Base-by-base conservation (phyloP, 2,888 invertebrate species). In the Dioctria linearis region DNA sequence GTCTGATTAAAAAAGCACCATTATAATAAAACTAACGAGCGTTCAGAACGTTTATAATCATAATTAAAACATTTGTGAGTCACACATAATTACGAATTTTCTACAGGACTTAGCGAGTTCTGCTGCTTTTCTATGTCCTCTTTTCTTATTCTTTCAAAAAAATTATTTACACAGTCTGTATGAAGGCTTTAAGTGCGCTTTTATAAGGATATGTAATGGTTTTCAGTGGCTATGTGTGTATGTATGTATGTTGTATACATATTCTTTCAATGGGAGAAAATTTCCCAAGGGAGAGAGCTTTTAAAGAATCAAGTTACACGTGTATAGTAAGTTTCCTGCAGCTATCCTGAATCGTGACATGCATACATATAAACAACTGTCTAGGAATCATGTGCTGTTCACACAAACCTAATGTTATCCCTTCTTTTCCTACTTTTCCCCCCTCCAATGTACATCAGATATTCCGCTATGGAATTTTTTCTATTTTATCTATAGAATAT, bases 241-340 rank as follows among this genome's bases (percentile, higher is more conserved):
- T 2, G 2, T 5, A 8, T 46, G n/a, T n/a, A 8, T 4, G 46
- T 8, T 46, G 49, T 46, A 46, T 46, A 9, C 25, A 25, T 25
- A 25, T 25, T 25, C 25, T 25, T 25, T 25, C 25, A 25, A 25
- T 25, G 25, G 25, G 25, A 2, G 25, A 2, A 25, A 54, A 54
- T 54, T 54, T 54, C 54, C 54, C 54, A 54, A 54, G 54, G 54
- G 54, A 54, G 54, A 54, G n/a, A 54, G 54, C 54, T 54, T 54
- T 54, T 54, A 54, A 54, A 54, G 54, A 54, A 54, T 54, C 54
- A 11, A 11, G 54, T 54, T 54, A 54, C 54, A 11, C 54, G 54
- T 54, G 54, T 54, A 54, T 54, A 25, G 25, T 25, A 46, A 46
- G 6, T 46, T 46, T 46, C 49, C 49, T 2, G 49, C 49, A 46